Evolutionary conservation across 2,888 invertebrate species (phyloP), one percentile per base, ranked within the genome.

Genomic region (Oxystoma pomonae): DNA sequence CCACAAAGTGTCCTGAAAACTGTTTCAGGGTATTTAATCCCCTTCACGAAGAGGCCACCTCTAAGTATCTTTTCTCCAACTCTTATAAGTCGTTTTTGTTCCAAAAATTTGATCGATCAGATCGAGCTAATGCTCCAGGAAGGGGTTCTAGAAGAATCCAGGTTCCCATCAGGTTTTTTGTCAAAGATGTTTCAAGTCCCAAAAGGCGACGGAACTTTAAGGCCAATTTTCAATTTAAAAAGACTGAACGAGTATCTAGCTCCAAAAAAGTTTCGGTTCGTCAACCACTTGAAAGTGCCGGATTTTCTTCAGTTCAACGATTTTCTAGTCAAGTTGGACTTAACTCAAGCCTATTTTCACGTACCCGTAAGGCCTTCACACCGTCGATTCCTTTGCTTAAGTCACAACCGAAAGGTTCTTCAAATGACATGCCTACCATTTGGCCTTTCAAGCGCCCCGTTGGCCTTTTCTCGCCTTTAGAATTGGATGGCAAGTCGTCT

Each of bases 241-340:
- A n/a, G 35, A 2, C 18, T 67, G 22, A 68, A 64, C 59, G 21
- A 57, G 5, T 55, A 16, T 18, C 12, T 55, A 18, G 5, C 55
- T 5, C 65, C 66, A 7, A 61, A 51, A 17, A 70, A 67, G 49
- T 69, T 70, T 50, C 60, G 65, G 2, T 21, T 69, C 35, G 35
- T 65, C 9, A 70, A 61, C 53, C 69, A 70, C 2, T 55, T 17
- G 1, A 65, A 67, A 19, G 64, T 70, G 0, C 70, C 68, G 12
- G 59, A 50, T 7, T 71, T 70, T 52, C 59, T 71, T n/a, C 68
- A 69, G 49, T 19, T 49, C 22, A 35, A 53, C 57, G 68, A 70
- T 56, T 68, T 17, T 52, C 1, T 70, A 52, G 65, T 59, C 19
- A 71, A 71, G 49, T n/a, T 71, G 17, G 68, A 71, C 35, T 21